Evolutionary conservation across 2,113 vertebrate species (phyloP), one percentile per base, ranked within the genome.

Genomic region (Cettia cetti): DNA sequence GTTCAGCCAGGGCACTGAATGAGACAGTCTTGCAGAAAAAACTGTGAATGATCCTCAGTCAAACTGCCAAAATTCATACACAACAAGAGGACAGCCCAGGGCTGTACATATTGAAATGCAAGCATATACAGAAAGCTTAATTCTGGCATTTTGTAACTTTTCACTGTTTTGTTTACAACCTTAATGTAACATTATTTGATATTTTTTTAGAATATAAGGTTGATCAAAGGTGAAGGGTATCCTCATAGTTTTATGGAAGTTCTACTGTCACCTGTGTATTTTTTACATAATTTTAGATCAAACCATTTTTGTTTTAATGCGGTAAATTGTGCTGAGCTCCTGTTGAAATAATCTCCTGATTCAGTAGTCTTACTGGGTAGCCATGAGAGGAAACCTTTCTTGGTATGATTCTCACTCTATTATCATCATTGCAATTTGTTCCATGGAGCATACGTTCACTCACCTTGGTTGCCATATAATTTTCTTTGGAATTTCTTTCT

Each of bases 11-110:
- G 76, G 83, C 82, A 86, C 27, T 37, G 42, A 75, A 66, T 11
- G 56, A 90, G 31, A 92, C 17, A 78, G 44, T 74, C 54, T 52
- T 81, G 35, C 35, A 88, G 64, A 66, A 90, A 71, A 93, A 44
- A 14, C 11, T 31, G 33, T 47, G 19, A 11, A 39, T 64, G 68
- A 92, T 78, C 76, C 44, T n/a, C 64, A 66, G 90, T 81, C 79
- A 92, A 83, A 88, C 80, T 94, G 89, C 76, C 80, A 91, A 82
- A 89, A 56, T 52, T 91, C 20, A 81, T 86, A 68, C 16, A 52
- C 42, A 89, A 18, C 50, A 81, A 94, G 47, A 56, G 47, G 19
- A 86, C 14, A 71, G 68, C 86, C 72, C 47, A 89, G 18, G 91
- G 82, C 68, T 59, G 17, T 28, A 47, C 11, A 63, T 35, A 61